phyloP scores from a whole-genome alignment of 2,113 vertebrate species.

The Tyto alba region DNA sequence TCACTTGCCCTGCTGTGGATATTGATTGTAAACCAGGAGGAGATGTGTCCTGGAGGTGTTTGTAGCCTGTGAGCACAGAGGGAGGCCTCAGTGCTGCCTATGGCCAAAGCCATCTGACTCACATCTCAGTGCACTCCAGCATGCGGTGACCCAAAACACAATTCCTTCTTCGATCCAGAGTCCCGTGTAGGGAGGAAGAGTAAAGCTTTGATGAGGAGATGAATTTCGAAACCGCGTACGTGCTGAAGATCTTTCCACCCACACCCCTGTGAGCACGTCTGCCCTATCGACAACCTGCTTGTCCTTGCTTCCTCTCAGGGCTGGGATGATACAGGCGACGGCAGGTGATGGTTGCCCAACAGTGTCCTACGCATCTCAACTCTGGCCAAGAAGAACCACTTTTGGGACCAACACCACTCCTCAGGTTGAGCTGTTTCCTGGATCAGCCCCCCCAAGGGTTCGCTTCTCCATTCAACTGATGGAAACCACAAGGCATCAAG shows the following conservation, averaged over 20 bases:
- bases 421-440: background rate
- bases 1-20: background rate
- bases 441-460: background rate
- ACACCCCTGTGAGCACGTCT: background rate
- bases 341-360: background rate
- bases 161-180: background rate
- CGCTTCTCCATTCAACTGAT: background rate
- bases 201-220: background rate
- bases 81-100: background rate
- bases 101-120: background rate
- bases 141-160: background rate
- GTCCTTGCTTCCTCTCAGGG: background rate
- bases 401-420: background rate
- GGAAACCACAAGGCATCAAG: background rate
- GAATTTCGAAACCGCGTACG: background rate
- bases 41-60: background rate
- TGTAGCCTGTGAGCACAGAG: rapidly evolving
- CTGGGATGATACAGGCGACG: background rate
- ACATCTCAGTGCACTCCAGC: background rate
- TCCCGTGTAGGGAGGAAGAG: background rate
- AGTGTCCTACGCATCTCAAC: background rate
- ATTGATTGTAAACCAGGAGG: background rate
- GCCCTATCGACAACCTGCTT: background rate
- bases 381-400: background rate
- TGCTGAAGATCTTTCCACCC: background rate